Evolutionary conservation across 2,888 invertebrate species (phyloP).

Genomic region (Polyommatus iphigenia): DNA sequence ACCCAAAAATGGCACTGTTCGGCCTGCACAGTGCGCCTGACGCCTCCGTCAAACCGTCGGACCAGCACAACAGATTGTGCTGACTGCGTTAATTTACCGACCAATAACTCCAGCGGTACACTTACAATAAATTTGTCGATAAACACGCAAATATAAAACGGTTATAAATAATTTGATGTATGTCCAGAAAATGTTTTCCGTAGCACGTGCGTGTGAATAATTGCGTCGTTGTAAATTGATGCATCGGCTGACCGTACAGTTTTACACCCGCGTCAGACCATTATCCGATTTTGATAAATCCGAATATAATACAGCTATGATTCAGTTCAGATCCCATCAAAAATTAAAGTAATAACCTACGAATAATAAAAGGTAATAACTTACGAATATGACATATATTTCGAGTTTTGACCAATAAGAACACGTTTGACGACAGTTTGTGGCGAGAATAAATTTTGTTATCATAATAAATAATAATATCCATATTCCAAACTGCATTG

Average conservation of each 20-base stretch:
- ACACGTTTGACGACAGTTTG: background rate
- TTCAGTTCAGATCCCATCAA: no score
- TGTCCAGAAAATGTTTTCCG: conserved; percentile 1
- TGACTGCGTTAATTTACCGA: background rate
- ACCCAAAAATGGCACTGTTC: background rate
- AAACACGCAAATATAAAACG: background rate
- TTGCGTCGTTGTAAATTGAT: conserved; percentile 18
- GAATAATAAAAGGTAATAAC: no score
- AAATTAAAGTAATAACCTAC: no score
- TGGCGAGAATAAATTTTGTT: no score
- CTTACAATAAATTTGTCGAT: conserved; percentile 13
- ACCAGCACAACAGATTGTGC: background rate
- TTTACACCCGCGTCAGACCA: background rate
- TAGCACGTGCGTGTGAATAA: conserved; percentile 10
- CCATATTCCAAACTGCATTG: no score
- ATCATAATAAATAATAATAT: no score
- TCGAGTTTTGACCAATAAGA: background rate
- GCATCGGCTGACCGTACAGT: background rate
- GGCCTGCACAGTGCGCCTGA: background rate
- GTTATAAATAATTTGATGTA: conserved; percentile 14
- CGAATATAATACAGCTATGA: background rate
- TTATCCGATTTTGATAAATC: background rate
- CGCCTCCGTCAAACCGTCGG: background rate
- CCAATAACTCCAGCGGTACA: background rate
- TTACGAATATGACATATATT: background rate